phyloP scores from a whole-genome alignment of 2,113 vertebrate species.

The Ageneiosus marmoratus region DNA sequence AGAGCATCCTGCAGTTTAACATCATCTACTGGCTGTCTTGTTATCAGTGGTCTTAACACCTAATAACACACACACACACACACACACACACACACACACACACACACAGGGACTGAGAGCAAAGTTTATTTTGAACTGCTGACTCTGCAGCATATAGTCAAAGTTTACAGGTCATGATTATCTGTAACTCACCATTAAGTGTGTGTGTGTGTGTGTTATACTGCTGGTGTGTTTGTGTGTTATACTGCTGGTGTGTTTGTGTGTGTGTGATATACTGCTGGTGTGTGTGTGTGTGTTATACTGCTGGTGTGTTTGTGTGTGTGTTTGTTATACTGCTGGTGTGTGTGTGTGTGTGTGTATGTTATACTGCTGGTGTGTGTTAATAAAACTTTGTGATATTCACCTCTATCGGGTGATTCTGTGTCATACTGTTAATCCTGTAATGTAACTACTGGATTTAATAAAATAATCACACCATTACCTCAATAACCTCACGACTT shows the following conservation, averaged over 20 bases:
- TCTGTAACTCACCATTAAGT: neutral
- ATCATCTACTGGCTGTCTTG: slow-evolving; percentile 52
- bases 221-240: neutral
- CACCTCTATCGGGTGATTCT: neutral
- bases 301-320: no score
- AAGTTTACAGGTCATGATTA: neutral
- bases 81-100: slow-evolving; percentile 12
- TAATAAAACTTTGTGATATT: neutral
- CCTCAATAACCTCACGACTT: no score
- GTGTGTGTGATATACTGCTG: no score
- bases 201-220: neutral
- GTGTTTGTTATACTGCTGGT: no score
- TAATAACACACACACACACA: no score
- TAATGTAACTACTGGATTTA: neutral
- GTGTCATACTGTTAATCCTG: neutral
- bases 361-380: no score
- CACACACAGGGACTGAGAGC: neutral
- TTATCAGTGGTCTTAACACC: slow-evolving; percentile 62
- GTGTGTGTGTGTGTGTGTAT: no score
- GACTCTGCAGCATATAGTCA: neutral
- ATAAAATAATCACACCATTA: no score
- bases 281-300: no score
- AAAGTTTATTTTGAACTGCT: neutral
- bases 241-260: no score
- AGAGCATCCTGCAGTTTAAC: slow-evolving; percentile 57